Percentiles rank a stretch among this genome's conserved stretches.
These are phyloP conservation scores for Pseudochirops cupreus DNA, from an alignment of 2,797 vertebrate genomes.

Conservation along the genomic window DNA sequence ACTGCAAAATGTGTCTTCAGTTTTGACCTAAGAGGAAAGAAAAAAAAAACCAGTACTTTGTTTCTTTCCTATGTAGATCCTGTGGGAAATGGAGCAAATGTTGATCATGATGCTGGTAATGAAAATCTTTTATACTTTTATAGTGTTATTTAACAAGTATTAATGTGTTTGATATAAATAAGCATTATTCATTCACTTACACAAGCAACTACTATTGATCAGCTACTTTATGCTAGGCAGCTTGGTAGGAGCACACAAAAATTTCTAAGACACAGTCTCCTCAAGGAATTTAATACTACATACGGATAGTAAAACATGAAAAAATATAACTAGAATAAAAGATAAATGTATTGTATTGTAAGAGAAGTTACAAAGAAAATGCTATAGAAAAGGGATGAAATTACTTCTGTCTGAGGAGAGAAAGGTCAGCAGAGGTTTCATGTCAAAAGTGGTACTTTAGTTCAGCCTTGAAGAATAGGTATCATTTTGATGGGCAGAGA, in stretches of 20 bases:
- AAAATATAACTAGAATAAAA: slow-evolving; percentile 13
- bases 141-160: background rate
- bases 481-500: background rate
- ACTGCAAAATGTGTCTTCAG: slow-evolving; percentile 41
- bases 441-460: background rate
- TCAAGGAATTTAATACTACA: background rate
- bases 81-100: background rate
- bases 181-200: slow-evolving; percentile 52
- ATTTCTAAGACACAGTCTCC: background rate
- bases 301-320: background rate
- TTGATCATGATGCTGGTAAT: background rate
- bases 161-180: background rate
- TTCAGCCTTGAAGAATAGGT: background rate
- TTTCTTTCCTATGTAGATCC: slow-evolving; percentile 25
- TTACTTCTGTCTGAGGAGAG: slow-evolving; percentile 25
- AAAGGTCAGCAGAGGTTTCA: background rate
- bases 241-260: background rate
- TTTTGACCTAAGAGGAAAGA: slow-evolving; percentile 28
- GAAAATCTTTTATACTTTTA: background rate
- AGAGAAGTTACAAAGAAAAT: slow-evolving; percentile 8
- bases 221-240: background rate
- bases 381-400: background rate
- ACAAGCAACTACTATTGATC: background rate
- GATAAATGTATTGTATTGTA: background rate
- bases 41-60: slow-evolving; percentile 14